These are phyloP conservation scores for Magallana angulata DNA, from an alignment of 1,140 invertebrate species.

Conservation along the genomic window DNA sequence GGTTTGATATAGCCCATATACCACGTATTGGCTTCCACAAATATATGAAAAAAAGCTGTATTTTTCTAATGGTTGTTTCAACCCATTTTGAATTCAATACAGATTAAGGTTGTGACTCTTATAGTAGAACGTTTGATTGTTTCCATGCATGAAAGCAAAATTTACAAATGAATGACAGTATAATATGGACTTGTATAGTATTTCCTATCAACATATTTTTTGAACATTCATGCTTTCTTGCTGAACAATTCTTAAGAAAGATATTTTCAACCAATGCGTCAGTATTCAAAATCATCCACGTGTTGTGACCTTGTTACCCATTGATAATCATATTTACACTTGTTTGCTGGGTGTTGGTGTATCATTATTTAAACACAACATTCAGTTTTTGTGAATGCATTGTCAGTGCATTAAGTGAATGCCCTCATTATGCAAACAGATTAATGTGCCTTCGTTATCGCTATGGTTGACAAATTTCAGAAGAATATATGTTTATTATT, in stretches of 20 bases:
- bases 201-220: no score
- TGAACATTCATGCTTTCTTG: no score
- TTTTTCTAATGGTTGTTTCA: no score
- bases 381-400: constrained; percentile 16
- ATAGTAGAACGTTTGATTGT: neutral
- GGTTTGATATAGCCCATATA: no score
- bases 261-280: neutral
- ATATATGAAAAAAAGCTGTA: no score
- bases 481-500: neutral
- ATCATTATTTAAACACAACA: constrained; percentile 23
- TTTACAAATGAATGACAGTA: no score
- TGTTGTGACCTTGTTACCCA: constrained; percentile 6
- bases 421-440: constrained; percentile 10
- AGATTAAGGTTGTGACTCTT: neutral
- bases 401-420: neutral
- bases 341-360: constrained; percentile 26
- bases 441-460: neutral
- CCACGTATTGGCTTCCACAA: no score
- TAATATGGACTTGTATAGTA: no score
- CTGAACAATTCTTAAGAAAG: neutral
- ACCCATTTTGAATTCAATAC: no score
- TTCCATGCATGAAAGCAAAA: no score
- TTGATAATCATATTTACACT: constrained; percentile 31
- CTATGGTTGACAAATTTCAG: neutral
- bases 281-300: constrained; percentile 27